Conservation (phyloP, 2,888 invertebrate genomes). For the Physocephala rufipes region DNA sequence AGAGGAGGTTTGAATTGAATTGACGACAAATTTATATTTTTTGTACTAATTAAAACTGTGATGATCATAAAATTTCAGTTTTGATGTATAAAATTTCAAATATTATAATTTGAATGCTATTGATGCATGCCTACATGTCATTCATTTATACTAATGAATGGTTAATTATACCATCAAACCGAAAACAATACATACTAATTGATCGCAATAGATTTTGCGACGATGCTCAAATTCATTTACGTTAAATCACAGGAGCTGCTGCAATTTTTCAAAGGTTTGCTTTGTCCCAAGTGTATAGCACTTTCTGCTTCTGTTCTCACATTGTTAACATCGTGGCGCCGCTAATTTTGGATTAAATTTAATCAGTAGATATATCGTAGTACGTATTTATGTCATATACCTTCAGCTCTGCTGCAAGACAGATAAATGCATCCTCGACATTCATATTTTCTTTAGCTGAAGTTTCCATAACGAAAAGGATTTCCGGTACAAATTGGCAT, state of each 20-base stretch:
- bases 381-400: too few relatives aligned
- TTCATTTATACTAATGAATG: too few relatives aligned
- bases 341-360: constrained; percentile 66
- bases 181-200: constrained; percentile 22
- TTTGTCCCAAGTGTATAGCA: constrained; percentile 76
- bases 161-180: constrained; percentile 9
- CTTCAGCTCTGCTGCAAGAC: constrained; percentile 87
- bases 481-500: constrained; percentile 86
- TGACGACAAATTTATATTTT: neutral
- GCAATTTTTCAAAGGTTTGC: constrained; percentile 73
- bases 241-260: constrained; percentile 70
- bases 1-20: neutral
- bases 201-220: constrained; percentile 8
- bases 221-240: constrained; percentile 45
- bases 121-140: constrained; percentile 5
- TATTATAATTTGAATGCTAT: constrained; percentile 1
- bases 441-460: constrained; percentile 92
- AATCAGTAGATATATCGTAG: neutral
- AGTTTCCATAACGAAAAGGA: constrained; percentile 86
- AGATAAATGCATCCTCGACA: constrained; percentile 87
- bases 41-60: constrained; percentile 8
- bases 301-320: constrained; percentile 72
- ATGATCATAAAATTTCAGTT: neutral
- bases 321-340: constrained; percentile 76
- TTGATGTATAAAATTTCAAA: too few relatives aligned